Evolutionary conservation across 2,797 vertebrate genomes (phyloP).

Genomic region (Synanceia verrucosa): DNA sequence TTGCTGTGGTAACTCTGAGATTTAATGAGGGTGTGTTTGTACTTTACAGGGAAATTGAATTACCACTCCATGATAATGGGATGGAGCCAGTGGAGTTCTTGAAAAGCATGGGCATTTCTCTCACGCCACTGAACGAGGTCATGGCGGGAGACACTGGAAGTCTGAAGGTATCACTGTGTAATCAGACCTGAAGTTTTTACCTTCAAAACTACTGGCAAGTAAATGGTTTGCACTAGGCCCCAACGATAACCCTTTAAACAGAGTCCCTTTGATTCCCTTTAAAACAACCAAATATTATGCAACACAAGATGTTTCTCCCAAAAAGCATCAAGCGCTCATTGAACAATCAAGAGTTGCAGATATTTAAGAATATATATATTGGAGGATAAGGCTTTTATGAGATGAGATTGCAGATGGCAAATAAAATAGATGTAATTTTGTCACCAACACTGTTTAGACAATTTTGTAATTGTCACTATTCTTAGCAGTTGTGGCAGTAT

Average conservation of each 20-base stretch:
- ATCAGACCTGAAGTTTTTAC: background rate
- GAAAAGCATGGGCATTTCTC: constrained; percentile 86
- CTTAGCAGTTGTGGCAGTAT: background rate
- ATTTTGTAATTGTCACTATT: background rate
- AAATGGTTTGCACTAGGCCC: background rate
- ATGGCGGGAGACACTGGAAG: constrained; percentile 32
- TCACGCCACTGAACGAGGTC: constrained; percentile 78
- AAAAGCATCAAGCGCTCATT: background rate
- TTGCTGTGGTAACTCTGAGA: background rate
- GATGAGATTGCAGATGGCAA: background rate
- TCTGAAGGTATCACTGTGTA: constrained; percentile 46
- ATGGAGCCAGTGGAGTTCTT: constrained; percentile 86
- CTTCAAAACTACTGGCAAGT: background rate
- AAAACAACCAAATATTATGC: background rate
- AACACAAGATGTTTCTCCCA: background rate
- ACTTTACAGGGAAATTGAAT: constrained; percentile 78
- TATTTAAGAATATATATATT: background rate
- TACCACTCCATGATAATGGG: constrained; percentile 82
- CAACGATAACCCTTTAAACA: background rate
- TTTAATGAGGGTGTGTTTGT: constrained; percentile 11
- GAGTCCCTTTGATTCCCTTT: too few species aligned
- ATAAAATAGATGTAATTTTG: background rate
- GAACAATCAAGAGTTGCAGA: background rate
- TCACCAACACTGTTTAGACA: background rate
- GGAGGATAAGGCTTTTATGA: background rate